These are phyloP conservation scores for Physella acuta DNA, from an alignment of 1,140 invertebrate species.

Conservation along the genomic window DNA sequence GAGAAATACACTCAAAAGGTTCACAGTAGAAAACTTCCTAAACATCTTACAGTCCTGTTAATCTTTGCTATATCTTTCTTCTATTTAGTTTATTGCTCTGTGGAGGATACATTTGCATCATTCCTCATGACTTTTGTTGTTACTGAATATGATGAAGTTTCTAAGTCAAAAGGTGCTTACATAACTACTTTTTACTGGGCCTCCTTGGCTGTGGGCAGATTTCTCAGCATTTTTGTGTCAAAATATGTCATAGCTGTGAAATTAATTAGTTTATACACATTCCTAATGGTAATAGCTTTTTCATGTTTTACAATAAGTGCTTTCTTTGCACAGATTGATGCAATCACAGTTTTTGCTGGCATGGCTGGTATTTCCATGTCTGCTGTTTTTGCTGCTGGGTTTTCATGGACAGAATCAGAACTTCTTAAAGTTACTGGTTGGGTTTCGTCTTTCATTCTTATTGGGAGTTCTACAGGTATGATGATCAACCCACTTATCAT, in stretches of 20 bases:
- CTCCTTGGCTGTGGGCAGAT: constrained; percentile 11
- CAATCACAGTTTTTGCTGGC: constrained; percentile 10
- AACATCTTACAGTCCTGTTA: constrained; percentile 25
- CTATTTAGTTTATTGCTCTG: constrained; percentile 35
- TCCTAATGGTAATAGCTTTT: constrained; percentile 13
- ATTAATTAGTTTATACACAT: constrained; percentile 1
- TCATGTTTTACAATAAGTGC: constrained; percentile 9
- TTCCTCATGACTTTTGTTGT: constrained; percentile 39
- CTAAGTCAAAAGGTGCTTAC: constrained; percentile 20
- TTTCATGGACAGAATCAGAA: constrained; percentile 36
- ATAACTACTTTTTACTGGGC: constrained; percentile 15
- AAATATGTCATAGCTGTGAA: constrained; percentile 1
- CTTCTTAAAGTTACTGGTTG: constrained; percentile 35
- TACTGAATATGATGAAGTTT: constrained; percentile 10
- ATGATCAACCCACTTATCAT: constrained; percentile 35
- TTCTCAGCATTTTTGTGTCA: constrained; percentile 12
- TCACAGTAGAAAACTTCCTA: constrained; percentile 19
- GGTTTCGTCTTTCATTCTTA: constrained; percentile 36
- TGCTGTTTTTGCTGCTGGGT: constrained; percentile 33
- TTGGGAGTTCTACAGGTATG: constrained; percentile 30
- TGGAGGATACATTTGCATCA: constrained; percentile 39
- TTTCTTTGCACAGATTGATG: not conserved
- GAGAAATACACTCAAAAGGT: not conserved
- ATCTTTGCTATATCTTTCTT: constrained; percentile 17
- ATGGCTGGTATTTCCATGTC: constrained; percentile 35